Evolutionary conservation across 2,888 invertebrate genomes (phyloP).

Genomic region (Dilophus febrilis): DNA sequence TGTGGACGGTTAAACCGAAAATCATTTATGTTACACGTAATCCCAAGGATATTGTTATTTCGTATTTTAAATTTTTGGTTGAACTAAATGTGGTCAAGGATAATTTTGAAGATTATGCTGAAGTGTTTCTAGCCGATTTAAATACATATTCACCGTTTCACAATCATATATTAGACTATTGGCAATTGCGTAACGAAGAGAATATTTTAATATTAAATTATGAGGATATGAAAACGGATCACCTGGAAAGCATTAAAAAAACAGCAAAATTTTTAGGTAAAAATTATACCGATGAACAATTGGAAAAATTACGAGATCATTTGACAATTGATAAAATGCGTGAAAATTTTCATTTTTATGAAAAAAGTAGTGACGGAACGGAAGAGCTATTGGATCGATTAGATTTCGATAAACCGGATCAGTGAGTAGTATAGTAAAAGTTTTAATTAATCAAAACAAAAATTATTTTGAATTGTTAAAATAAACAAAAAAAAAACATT

Average conservation of each 20-base stretch:
- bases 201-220: constrained; percentile 5
- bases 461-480: too few relatives aligned
- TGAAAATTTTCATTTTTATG: too few relatives aligned
- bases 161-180: constrained; percentile 14
- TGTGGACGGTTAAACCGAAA: constrained; percentile 12
- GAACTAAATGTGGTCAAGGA: constrained; percentile 11
- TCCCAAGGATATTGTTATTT: constrained; percentile 61
- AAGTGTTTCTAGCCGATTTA: constrained; percentile 5
- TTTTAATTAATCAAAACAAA: too few relatives aligned
- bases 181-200: constrained; percentile 2
- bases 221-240: constrained; percentile 7
- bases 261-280: constrained; percentile 4
- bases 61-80: constrained; percentile 42
- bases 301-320: constrained; percentile 9
- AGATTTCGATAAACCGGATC: not conserved
- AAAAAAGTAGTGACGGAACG: too few relatives aligned
- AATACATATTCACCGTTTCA: constrained; percentile 14
- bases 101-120: constrained; percentile 9
- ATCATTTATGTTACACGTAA: constrained; percentile 62
- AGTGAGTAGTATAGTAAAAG: too few relatives aligned
- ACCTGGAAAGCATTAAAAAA: constrained; percentile 1
- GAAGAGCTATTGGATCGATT: not conserved
- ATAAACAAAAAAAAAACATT: too few relatives aligned
- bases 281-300: constrained; percentile 2
- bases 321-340: constrained; percentile 10